Conservation (phyloP, 1,140 invertebrate genomes). For the Nasonia giraulti region DNA sequence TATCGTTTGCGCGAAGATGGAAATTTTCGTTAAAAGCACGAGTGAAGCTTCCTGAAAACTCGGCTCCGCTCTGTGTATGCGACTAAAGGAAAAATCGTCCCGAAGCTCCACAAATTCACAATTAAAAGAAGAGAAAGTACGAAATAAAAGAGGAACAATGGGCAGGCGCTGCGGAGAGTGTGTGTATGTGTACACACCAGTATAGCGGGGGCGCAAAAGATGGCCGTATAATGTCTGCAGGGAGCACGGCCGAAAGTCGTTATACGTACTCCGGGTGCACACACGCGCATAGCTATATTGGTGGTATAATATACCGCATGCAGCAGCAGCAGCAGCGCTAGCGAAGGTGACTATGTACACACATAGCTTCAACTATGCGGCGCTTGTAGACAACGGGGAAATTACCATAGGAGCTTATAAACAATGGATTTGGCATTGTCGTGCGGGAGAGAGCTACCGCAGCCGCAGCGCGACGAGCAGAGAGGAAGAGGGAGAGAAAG, state of each 20-base stretch:
- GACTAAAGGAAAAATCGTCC: neutral
- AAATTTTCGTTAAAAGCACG: neutral
- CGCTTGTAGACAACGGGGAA: constrained; percentile 9
- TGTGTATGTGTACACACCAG: no score
- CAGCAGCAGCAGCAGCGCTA: no score
- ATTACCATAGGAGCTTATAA: constrained; percentile 45
- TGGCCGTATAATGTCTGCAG: neutral
- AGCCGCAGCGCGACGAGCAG: no score
- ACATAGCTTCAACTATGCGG: neutral
- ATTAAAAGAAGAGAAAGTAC: neutral
- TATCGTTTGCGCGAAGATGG: neutral
- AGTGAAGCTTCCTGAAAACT: neutral
- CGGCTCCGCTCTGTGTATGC: no score
- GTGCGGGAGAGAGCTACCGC: neutral
- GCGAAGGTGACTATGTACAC: neutral
- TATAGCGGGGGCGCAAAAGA: neutral
- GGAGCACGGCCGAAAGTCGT: neutral
- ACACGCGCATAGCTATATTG: no score
- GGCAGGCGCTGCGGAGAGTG: no score
- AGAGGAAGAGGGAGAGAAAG: neutral
- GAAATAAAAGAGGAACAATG: neutral
- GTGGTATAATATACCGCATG: neutral
- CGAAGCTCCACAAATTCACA: neutral
- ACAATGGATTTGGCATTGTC: constrained; percentile 41
- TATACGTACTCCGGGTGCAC: neutral